phyloP scores from a whole-genome alignment of 2,888 invertebrate genomes.

The Gasteruption jaculator region DNA sequence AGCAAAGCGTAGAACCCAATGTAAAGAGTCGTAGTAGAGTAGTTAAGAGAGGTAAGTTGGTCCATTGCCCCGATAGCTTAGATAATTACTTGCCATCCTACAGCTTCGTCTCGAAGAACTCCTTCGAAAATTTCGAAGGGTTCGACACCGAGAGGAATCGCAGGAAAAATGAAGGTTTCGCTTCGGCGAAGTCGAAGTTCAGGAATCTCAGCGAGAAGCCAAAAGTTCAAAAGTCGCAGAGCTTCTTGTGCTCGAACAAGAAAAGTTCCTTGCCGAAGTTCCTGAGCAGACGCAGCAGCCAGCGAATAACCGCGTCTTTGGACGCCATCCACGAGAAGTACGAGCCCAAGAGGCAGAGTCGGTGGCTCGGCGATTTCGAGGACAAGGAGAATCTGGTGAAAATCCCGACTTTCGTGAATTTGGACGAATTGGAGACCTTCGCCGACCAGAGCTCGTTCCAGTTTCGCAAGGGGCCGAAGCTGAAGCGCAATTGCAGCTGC shows the following conservation, averaged over 20 bases:
- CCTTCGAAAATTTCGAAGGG: conserved; percentile 27
- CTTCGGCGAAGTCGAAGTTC: conserved; percentile 13
- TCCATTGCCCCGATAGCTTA: conserved; percentile 29
- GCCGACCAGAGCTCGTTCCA: no score
- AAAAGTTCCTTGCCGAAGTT: background rate
- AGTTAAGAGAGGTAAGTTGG: conserved; percentile 48
- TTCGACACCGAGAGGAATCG: conserved; percentile 20
- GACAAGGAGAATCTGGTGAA: conserved; percentile 23
- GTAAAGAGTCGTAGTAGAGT: conserved; percentile 41
- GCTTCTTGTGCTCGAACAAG: conserved; percentile 12
- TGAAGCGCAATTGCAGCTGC: conserved; percentile 34
- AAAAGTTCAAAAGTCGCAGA: conserved; percentile 20
- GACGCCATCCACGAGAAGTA: background rate
- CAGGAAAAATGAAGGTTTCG: background rate
- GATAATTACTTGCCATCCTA: conserved; percentile 29
- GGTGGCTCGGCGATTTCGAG: no score
- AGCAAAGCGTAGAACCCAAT: no score
- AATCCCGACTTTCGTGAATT: conserved; percentile 23
- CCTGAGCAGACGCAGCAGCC: conserved; percentile 8
- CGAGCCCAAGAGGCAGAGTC: conserved; percentile 6
- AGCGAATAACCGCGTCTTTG: background rate
- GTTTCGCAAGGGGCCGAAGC: no score
- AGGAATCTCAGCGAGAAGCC: conserved; percentile 15
- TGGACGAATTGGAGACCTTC: conserved; percentile 18
- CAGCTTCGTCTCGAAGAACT: conserved; percentile 35